phyloP scores from a whole-genome alignment of 2,113 vertebrate species.

The Malurus alboscapulatus region DNA sequence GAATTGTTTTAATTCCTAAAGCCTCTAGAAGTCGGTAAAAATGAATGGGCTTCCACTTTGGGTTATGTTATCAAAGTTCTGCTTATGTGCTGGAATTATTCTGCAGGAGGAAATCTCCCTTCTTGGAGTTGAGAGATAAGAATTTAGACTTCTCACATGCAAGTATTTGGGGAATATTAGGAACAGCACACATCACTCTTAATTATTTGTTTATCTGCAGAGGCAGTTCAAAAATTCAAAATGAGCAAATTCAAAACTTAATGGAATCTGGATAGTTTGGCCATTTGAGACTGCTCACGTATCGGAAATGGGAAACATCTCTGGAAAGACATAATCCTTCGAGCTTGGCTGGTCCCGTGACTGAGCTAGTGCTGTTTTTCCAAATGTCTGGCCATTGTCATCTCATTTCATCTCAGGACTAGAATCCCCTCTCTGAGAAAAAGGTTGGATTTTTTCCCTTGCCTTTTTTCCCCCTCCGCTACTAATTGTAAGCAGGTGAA shows the following conservation, averaged over 20 bases:
- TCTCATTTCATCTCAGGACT: background rate
- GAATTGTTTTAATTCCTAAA: background rate
- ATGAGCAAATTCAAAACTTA: background rate
- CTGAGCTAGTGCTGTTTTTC: background rate
- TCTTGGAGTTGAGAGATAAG: background rate
- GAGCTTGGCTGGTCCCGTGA: background rate
- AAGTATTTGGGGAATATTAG: background rate
- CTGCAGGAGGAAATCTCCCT: accelerated
- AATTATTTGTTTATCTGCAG: background rate
- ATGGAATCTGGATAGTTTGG: background rate
- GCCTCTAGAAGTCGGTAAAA: background rate
- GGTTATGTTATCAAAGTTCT: background rate
- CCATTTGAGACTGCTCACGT: background rate
- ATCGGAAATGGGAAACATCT: background rate
- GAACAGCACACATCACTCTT: background rate
- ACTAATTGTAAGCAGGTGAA: background rate
- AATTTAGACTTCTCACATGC: background rate
- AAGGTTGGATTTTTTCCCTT: background rate
- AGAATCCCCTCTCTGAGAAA: background rate
- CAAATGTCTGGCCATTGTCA: background rate
- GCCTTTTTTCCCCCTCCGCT: background rate
- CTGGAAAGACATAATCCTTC: background rate
- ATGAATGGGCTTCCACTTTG: background rate
- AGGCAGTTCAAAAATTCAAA: background rate
- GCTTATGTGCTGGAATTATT: background rate